These are phyloP conservation scores for Carollia perspicillata DNA, from an alignment of 2,113 vertebrate species.

Conservation along the genomic window DNA sequence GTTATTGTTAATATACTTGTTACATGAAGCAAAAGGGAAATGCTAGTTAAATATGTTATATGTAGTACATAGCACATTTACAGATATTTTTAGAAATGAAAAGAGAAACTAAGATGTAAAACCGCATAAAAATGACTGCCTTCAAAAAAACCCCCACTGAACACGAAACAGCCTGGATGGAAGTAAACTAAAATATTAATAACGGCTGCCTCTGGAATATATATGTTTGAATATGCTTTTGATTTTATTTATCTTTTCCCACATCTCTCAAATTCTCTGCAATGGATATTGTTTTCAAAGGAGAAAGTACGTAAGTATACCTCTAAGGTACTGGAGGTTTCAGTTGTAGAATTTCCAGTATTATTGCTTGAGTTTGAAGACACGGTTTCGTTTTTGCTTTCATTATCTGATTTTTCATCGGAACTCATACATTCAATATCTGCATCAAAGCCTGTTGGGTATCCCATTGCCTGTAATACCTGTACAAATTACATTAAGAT, in stretches of 20 bases:
- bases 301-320: constrained; percentile 73
- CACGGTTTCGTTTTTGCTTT: constrained; percentile 94
- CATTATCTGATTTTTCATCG: constrained; percentile 97
- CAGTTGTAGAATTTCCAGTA: constrained; percentile 91
- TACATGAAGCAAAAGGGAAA: constrained; percentile 16
- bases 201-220: neutral
- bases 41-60: neutral
- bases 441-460: constrained; percentile 96
- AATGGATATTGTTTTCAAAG: neutral
- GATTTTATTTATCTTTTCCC: neutral
- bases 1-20: neutral
- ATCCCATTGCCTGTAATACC: constrained; percentile 99
- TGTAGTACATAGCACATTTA: neutral
- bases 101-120: constrained; percentile 7
- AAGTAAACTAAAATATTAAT: constrained; percentile 44
- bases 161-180: neutral
- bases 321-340: constrained; percentile 97
- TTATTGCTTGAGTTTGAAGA: constrained; percentile 97
- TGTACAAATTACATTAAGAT: constrained; percentile 72
- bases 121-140: neutral
- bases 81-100: constrained; percentile 17
- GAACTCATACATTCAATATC: constrained; percentile 97
- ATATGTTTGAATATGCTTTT: constrained; percentile 1
- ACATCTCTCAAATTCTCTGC: neutral
- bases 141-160: neutral